Evolutionary conservation across 2,888 invertebrate genomes (phyloP), one percentile per base, ranked within the genome.

Genomic region (Dascillus cervinus): DNA sequence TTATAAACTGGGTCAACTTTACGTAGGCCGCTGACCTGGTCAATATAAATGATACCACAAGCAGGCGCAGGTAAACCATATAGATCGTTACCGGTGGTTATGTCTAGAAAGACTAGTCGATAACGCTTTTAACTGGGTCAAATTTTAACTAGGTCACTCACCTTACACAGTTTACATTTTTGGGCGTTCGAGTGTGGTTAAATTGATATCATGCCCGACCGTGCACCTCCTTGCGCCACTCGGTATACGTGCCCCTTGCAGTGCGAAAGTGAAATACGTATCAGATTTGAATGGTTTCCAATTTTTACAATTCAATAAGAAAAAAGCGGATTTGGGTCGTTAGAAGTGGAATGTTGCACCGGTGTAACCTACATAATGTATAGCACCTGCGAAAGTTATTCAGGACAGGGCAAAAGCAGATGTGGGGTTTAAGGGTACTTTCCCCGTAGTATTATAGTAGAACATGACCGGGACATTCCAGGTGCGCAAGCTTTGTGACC

Each of bases 401-500:
- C 29, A 32, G 38, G 38, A 36, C 40, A 34, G 41, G 41, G 29
- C 36, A 39, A 37, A 8, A 6, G 36, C 37, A 39, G 36, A 39
- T 39, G 38, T 41, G 39, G 41, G 38, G 35, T 33, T 39, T 33
- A 39, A 39, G 42, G 39, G 37, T 39, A 42, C 42, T 42, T 42
- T 42, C 42, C 34, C 42, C 29, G 39, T 34, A 36, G 42, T 42
- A 39, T 35, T 34, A 39, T 37, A 41, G 37, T 42, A 44, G 49
- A 47, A 43, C 49, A 48, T 52, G 50, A 49, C 47, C 47, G 49
- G 47, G 49, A 36, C 29, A 24, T 38, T 22, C 21, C n/a, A 9
- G 34, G 13, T 30, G 40, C 57, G 58, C 56, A 38, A 42, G 57
- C 57, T 55, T 43, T 44, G 37, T 58, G 58, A 60, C 60, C 60